These are phyloP conservation scores for Scleropages formosus DNA, from an alignment of 2,797 vertebrate species.

Conservation along the genomic window DNA sequence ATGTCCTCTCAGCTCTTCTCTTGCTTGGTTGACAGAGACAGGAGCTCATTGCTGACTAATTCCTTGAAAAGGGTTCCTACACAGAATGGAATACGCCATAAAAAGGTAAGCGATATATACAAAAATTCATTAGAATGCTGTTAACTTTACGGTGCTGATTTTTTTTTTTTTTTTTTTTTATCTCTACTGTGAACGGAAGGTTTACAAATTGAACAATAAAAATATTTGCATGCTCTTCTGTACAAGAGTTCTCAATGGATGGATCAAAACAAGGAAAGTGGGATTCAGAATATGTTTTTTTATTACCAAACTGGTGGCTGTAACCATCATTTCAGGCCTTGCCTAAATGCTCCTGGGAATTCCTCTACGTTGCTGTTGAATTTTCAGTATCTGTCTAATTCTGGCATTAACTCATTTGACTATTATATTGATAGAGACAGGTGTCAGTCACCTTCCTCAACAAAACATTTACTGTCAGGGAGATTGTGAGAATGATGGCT, in stretches of 20 bases:
- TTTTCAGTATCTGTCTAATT: conserved; percentile 14
- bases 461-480: not conserved
- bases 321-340: no score
- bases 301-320: not conserved
- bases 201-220: not conserved
- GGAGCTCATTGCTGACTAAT: conserved; percentile 14
- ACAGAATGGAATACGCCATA: conserved; percentile 55
- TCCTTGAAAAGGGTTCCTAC: conserved; percentile 28
- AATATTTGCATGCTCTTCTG: not conserved
- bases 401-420: no score
- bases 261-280: conserved; percentile 2
- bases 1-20: conserved; percentile 15
- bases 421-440: not conserved
- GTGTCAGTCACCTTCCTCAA: not conserved
- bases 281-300: not conserved
- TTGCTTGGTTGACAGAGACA: conserved; percentile 8
- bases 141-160: no score
- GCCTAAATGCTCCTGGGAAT: no score
- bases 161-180: no score
- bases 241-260: no score
- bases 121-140: no score
- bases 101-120: conserved; percentile 68
- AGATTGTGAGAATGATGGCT: conserved; percentile 20
- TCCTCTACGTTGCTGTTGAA: not conserved
- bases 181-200: not conserved